Evolutionary conservation across 2,888 invertebrate species (phyloP), one percentile per base, ranked within the genome.

Genomic region (Fragum fragum): DNA sequence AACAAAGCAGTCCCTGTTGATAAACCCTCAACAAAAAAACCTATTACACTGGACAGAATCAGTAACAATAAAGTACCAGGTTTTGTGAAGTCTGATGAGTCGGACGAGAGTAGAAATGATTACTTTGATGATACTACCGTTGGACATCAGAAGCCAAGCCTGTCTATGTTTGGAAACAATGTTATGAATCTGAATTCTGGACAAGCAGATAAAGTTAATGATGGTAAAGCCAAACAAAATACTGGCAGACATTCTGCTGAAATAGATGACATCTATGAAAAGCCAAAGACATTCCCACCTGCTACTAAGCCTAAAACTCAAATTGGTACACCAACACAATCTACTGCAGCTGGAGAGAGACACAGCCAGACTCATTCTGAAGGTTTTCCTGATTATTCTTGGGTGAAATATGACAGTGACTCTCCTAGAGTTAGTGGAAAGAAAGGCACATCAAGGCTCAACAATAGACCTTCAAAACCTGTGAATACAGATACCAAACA

Each of bases 381-480:
- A 71, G 80, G 80, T 36, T 80, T 81, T 29, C 68, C 74, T 16
- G 85, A 85, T 42, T 85, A 79, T 57, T 73, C 82, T 0, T 83
- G 79, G 77, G 69, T 80, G n/a, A 71, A 63, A 59, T 85, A 80
- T 68, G 85, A 85, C 32, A 69, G 68, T 53, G 66, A 83, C 59
- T 73, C 80, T 53, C 85, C 79, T 0, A 80, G 73, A 76, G 68
- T 85, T 6, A 81, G 80, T 79, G 82, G 82, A 3, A 85, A 85
- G 71, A 85, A 85, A 57, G 85, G 85, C 14, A 21, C 42, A 18
- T 16, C 61, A 18, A 16, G 9, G 5, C 39, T 42, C 7, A 66
- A 23, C 11, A 23, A 47, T 63, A 23, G 32, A 26, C 52, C 52
- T 52, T 23, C 6, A 16, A 28, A 59, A 5, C 14, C 14, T 26